Evolutionary conservation across 2,888 invertebrate genomes (phyloP).

Genomic region (Cyclophora punctaria): DNA sequence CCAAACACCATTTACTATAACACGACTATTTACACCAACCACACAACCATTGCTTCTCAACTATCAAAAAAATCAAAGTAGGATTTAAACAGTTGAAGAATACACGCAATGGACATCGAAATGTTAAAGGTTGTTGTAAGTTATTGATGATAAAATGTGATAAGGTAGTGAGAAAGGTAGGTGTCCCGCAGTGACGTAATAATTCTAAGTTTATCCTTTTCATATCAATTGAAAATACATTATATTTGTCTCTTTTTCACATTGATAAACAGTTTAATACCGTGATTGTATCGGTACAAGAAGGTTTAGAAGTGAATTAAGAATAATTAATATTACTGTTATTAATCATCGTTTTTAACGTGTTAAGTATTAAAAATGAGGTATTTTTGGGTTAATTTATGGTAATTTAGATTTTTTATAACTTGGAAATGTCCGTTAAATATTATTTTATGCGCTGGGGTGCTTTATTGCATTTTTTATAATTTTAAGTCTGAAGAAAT

Average conservation of each 20-base stretch:
- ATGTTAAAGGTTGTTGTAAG: not conserved
- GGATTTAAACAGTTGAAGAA: too few relatives aligned
- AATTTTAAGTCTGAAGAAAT: too few relatives aligned
- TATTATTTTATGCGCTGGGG: too few relatives aligned
- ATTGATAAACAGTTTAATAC: slow-evolving; percentile 63
- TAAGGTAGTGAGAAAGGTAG: slow-evolving; percentile 46
- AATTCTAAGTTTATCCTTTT: slow-evolving; percentile 65
- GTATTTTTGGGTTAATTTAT: too few relatives aligned
- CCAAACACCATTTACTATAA: slow-evolving; percentile 10
- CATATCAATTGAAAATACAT: slow-evolving; percentile 60
- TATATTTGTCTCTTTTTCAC: slow-evolving; percentile 60
- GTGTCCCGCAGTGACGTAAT: slow-evolving; percentile 71
- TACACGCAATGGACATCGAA: too few relatives aligned
- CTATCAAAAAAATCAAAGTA: too few relatives aligned
- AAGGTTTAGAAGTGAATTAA: slow-evolving; percentile 27
- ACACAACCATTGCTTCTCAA: slow-evolving; percentile 23
- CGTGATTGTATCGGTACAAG: slow-evolving; percentile 47
- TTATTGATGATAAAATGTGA: slow-evolving; percentile 24
- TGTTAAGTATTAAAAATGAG: too few relatives aligned
- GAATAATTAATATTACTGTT: not conserved
- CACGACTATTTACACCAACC: too few relatives aligned
- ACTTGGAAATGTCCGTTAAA: too few relatives aligned
- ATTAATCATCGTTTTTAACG: slow-evolving; percentile 15
- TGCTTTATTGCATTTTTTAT: too few relatives aligned
- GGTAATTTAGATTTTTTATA: too few relatives aligned